These are phyloP conservation scores for Amphimedon queenslandica DNA, from an alignment of 37 sponge, comb jelly and placozoan species.

Conservation along the genomic window DNA sequence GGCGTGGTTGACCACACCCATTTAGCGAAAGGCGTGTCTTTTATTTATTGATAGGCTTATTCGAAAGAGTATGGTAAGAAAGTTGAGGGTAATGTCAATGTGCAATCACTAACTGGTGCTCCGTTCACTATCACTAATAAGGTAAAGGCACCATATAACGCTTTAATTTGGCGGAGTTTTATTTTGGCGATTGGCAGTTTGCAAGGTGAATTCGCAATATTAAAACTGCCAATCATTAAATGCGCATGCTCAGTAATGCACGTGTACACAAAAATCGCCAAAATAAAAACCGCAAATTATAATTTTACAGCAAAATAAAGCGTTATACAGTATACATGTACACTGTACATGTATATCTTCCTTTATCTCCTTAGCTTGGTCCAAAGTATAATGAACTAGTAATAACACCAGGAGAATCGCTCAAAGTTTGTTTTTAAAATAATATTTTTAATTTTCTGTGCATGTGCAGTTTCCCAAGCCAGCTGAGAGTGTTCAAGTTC, in stretches of 20 bases:
- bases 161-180: neutral
- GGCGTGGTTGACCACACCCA: neutral
- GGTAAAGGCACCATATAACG: conserved; percentile 20
- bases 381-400: neutral
- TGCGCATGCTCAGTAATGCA: too few relatives aligned
- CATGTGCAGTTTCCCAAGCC: conserved; percentile 15
- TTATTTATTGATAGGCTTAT: conserved; percentile 18
- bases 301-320: too few relatives aligned
- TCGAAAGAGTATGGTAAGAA: conserved; percentile 61
- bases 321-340: too few relatives aligned
- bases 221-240: too few relatives aligned
- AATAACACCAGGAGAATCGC: conserved; percentile 26
- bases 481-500: neutral
- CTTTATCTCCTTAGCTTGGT: conserved; percentile 21
- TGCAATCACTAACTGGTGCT: conserved; percentile 49
- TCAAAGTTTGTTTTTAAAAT: conserved; percentile 18
- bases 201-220: too few relatives aligned
- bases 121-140: conserved; percentile 68
- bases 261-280: too few relatives aligned
- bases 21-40: neutral
- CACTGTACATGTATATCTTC: too few relatives aligned
- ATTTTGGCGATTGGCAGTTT: neutral
- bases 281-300: too few relatives aligned
- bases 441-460: conserved; percentile 6
- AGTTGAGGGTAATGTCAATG: conserved; percentile 39